Conservation (phyloP, 2,797 vertebrate species). For the Chrysocyon brachyurus region DNA sequence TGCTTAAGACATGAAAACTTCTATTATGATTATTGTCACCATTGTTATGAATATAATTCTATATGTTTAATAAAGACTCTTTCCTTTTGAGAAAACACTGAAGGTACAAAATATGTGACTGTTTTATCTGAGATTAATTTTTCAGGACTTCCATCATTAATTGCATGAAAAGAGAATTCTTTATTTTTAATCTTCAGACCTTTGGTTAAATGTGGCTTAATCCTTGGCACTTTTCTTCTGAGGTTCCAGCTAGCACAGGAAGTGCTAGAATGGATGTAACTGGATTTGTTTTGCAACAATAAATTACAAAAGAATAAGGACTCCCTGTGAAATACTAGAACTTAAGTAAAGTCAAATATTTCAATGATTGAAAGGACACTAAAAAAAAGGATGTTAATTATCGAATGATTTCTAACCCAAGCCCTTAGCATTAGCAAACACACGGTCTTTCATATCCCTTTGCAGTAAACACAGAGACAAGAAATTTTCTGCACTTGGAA, state of each 20-base stretch:
- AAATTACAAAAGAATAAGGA: background rate
- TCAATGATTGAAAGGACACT: background rate
- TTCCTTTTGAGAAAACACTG: background rate
- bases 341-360: background rate
- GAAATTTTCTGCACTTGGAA: background rate
- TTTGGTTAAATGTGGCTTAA: background rate
- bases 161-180: background rate
- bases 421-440: background rate
- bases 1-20: background rate
- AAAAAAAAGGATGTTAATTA: background rate
- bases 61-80: background rate
- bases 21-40: background rate
- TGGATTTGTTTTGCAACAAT: background rate
- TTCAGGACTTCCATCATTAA: background rate
- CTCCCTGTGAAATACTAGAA: background rate
- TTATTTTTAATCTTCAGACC: background rate
- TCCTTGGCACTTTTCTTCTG: background rate
- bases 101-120: background rate
- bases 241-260: background rate
- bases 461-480: background rate
- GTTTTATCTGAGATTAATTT: background rate
- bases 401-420: background rate
- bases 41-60: background rate
- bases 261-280: background rate
- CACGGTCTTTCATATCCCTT: background rate